These are phyloP conservation scores for Lordiphosa mommai DNA, from an alignment of 1,140 invertebrate genomes.

Conservation along the genomic window DNA sequence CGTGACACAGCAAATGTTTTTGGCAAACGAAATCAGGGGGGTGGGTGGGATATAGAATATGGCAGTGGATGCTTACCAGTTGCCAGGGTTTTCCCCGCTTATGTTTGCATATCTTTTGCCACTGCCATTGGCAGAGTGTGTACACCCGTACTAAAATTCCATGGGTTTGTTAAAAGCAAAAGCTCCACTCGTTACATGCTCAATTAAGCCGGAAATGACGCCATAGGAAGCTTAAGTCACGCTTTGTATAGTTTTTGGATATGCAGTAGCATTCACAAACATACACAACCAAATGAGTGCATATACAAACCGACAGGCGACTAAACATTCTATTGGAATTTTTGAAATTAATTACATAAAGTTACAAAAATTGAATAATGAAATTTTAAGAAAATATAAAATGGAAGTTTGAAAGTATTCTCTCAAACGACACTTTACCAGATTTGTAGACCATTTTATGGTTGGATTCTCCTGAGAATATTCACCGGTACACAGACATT, in stretches of 20 bases:
- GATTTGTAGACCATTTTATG: too few relatives aligned
- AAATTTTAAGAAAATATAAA: too few relatives aligned
- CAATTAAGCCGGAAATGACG: constrained; percentile 73
- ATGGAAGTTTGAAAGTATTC: too few relatives aligned
- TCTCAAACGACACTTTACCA: too few relatives aligned
- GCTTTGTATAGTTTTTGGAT: constrained; percentile 57
- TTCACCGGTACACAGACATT: too few relatives aligned
- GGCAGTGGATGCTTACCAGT: constrained; percentile 7
- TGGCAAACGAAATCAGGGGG: constrained; percentile 21
- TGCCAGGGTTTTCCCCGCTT: constrained; percentile 16
- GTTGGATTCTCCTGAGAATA: too few relatives aligned
- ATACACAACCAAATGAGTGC: too few relatives aligned
- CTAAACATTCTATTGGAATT: background rate
- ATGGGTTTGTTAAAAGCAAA: constrained; percentile 46
- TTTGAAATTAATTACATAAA: too few relatives aligned
- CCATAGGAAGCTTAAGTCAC: constrained; percentile 66
- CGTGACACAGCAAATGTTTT: constrained; percentile 29
- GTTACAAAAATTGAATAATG: too few relatives aligned
- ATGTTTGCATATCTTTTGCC: constrained; percentile 53
- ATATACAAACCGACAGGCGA: background rate
- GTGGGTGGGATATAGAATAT: background rate
- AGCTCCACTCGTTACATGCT: constrained; percentile 67
- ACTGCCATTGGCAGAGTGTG: constrained; percentile 13
- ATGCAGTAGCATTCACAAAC: constrained; percentile 27
- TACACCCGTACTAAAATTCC: constrained; percentile 2